Percentiles rank a stretch among this genome's conserved stretches.
Conservation (phyloP, 2,888 invertebrate species). For the Alentia gelatinosa region DNA sequence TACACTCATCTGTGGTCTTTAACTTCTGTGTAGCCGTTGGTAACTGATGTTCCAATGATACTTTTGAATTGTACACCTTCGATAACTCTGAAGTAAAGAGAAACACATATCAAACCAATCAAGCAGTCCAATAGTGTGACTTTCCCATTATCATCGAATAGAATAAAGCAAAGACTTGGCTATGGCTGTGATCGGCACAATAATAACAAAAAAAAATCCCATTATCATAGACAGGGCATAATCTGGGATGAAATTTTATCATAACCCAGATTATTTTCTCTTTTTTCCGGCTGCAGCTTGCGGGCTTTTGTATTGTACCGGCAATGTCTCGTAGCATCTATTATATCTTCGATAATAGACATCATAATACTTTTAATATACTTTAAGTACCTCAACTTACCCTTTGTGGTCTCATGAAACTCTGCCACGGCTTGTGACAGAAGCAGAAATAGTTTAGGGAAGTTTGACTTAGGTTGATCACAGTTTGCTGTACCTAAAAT, state of each 20-base stretch:
- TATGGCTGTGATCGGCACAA: too few relatives aligned
- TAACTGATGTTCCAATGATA: constrained; percentile 81
- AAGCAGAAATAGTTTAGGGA: constrained; percentile 72
- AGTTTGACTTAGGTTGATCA: constrained; percentile 72
- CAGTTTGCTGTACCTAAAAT: constrained; percentile 70
- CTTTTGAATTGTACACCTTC: constrained; percentile 80
- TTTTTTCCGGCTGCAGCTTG: too few relatives aligned
- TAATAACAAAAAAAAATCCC: background rate
- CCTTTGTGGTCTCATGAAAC: constrained; percentile 76
- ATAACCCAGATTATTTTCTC: too few relatives aligned
- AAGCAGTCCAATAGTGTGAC: too few relatives aligned
- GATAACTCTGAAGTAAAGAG: constrained; percentile 73
- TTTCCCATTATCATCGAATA: too few relatives aligned
- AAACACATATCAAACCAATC: background rate
- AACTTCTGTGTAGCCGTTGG: constrained; percentile 81
- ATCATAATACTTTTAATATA: too few relatives aligned
- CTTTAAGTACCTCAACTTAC: too few relatives aligned
- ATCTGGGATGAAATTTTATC: too few relatives aligned
- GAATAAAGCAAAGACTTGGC: too few relatives aligned
- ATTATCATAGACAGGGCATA: background rate
- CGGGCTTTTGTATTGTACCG: too few relatives aligned
- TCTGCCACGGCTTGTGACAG: constrained; percentile 71
- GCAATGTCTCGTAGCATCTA: too few relatives aligned
- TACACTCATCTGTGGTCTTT: constrained; percentile 81
- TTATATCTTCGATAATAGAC: too few relatives aligned